Base-by-base conservation (phyloP, 2,797 vertebrate species). In the Knipowitschia caucasica region DNA sequence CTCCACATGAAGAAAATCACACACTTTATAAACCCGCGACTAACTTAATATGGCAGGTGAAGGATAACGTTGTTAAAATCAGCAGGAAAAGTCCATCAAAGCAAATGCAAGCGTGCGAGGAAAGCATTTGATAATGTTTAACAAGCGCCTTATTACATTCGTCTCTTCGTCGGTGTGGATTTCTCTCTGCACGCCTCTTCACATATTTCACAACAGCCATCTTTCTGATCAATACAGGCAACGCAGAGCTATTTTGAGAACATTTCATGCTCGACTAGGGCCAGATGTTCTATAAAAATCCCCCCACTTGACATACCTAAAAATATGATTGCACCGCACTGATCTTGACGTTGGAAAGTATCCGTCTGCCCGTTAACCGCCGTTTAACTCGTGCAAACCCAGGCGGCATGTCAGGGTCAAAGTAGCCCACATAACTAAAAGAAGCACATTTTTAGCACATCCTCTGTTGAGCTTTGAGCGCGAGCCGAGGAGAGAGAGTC, bases 201-300 rank as follows among this genome's bases (percentile, higher is more conserved):
- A 39, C 38, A 23, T 62, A 42, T 54, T 56, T 50, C 55, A 50
- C 50, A 33, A 44, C 50, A 52, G 50, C 46, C 45, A 15, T 74
- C 51, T 62, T 62, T 62, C 42, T 63, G 75, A 88, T 85, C 79
- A 75, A 83, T 83, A 74, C 52, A 58, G 45, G 35, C 39, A 71
- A 57, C 57, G 62, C 67, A 56, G 65, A 63, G 72, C 72, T 84
- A 84, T 83, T 85, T 81, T 76, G 36, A 81, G 67, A 77, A 27
- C 53, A 78, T 81, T 79, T 80, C 78, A 83, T 64, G 75, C 83
- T 82, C 68, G 60, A 71, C 73, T 84, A 69, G 64, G 68, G 38
- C 78, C 79, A 85, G 77, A 82, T 83, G 80, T 82, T 79, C 71
- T 74, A 70, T 74, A 76, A 76, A 46, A 79, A 72, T 63, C 35